phyloP scores from a whole-genome alignment of 2,888 invertebrate species.

The Agrochola circellaris region DNA sequence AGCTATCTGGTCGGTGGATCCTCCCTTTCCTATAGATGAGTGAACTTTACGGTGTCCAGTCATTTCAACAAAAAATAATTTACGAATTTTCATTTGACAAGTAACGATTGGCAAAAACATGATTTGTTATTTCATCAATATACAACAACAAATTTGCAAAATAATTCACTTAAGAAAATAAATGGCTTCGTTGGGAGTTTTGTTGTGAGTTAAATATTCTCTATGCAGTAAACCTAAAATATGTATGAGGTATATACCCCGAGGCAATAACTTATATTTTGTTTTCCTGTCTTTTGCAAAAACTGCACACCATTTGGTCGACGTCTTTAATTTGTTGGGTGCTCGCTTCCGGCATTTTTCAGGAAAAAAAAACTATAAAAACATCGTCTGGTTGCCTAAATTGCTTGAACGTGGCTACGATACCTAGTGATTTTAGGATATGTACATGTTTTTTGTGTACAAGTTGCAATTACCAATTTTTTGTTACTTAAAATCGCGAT shows the following conservation, averaged over 20 bases:
- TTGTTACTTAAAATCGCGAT: not conserved
- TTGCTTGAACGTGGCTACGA: not conserved
- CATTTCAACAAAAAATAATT: too few species aligned
- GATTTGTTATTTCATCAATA: too few species aligned
- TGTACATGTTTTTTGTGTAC: not conserved
- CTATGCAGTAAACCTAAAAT: too few species aligned
- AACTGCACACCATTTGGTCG: not conserved
- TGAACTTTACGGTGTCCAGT: too few species aligned
- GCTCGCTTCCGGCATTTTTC: not conserved
- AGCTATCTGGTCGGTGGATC: too few species aligned
- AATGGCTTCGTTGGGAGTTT: too few species aligned
- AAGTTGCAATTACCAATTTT: not conserved
- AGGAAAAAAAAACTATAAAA: slow-evolving; percentile 7
- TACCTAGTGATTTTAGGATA: not conserved
- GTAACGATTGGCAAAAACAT: too few species aligned
- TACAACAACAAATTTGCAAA: too few species aligned
- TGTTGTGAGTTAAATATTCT: not conserved
- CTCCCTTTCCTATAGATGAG: too few species aligned
- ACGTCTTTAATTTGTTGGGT: slow-evolving; percentile 3
- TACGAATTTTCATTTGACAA: too few species aligned
- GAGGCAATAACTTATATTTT: not conserved
- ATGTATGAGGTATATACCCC: too few species aligned
- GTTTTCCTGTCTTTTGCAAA: not conserved
- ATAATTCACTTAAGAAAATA: too few species aligned
- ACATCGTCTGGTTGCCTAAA: not conserved